A percentile compares a stretch with the other conserved stretches of the same genome.
These are phyloP conservation scores for Cardiocondyla obscurior DNA, from an alignment of 1,140 invertebrate genomes.

Conservation along the genomic window DNA sequence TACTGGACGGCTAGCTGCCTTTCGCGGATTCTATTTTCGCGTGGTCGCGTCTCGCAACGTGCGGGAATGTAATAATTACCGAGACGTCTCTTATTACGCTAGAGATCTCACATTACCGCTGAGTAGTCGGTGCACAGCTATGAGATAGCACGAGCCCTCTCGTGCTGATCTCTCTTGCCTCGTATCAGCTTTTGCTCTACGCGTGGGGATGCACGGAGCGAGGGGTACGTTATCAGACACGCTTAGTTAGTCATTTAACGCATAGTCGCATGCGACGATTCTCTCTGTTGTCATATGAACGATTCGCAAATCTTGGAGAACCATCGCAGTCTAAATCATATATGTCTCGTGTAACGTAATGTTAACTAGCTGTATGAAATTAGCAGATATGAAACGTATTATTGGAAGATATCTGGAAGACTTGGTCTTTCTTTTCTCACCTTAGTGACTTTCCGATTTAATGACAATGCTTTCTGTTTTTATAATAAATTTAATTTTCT, in stretches of 20 bases:
- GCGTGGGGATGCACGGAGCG: background rate
- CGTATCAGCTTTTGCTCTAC: slow-evolving; percentile 34
- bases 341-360: background rate
- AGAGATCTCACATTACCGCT: slow-evolving; percentile 79
- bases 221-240: background rate
- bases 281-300: background rate
- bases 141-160: slow-evolving; percentile 60
- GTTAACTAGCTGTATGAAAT: no score
- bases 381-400: no score
- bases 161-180: background rate
- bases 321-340: background rate
- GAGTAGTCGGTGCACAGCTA: slow-evolving; percentile 66
- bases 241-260: slow-evolving; percentile 59
- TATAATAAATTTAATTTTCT: no score
- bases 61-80: slow-evolving; percentile 78
- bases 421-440: no score
- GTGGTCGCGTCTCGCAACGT: slow-evolving; percentile 49
- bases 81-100: slow-evolving; percentile 78
- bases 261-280: slow-evolving; percentile 19
- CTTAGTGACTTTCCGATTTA: no score
- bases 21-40: slow-evolving; percentile 54
- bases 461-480: no score
- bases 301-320: background rate
- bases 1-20: background rate
- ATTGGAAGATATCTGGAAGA: no score